Evolutionary conservation across 2,113 vertebrate species (phyloP).

Genomic region (Crotalus tigris): DNA sequence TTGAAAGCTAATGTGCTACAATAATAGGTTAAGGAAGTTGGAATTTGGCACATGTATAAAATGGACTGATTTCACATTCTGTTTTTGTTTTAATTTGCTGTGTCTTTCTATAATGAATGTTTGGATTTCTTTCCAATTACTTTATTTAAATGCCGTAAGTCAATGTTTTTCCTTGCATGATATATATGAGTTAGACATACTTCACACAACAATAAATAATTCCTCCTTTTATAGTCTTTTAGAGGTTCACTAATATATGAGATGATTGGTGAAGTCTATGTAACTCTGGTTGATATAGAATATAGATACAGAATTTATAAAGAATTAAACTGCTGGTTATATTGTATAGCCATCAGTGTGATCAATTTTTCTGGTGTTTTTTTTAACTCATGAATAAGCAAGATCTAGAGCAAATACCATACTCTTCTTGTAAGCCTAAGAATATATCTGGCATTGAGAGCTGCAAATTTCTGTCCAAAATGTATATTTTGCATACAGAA

Average conservation of each 20-base stretch:
- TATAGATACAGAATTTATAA: neutral
- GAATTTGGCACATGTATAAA: neutral
- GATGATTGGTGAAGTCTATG: neutral
- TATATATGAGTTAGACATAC: neutral
- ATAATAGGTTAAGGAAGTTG: neutral
- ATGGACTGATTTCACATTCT: neutral
- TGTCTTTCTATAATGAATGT: neutral
- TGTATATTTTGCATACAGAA: neutral
- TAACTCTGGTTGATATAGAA: neutral
- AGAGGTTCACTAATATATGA: neutral
- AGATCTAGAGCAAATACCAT: neutral
- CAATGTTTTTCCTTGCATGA: constrained; percentile 11
- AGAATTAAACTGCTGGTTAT: neutral
- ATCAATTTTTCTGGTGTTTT: neutral
- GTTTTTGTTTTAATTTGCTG: neutral
- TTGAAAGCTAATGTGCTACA: neutral
- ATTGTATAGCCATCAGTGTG: neutral
- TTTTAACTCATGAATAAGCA: neutral
- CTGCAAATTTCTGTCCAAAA: neutral
- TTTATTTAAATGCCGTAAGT: neutral
- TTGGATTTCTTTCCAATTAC: constrained; percentile 10
- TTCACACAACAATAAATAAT: neutral
- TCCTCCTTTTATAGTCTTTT: neutral
- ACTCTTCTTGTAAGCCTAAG: neutral
- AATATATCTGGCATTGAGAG: neutral